phyloP scores from a whole-genome alignment of 2,797 vertebrate genomes.

The Bradypus variegatus region DNA sequence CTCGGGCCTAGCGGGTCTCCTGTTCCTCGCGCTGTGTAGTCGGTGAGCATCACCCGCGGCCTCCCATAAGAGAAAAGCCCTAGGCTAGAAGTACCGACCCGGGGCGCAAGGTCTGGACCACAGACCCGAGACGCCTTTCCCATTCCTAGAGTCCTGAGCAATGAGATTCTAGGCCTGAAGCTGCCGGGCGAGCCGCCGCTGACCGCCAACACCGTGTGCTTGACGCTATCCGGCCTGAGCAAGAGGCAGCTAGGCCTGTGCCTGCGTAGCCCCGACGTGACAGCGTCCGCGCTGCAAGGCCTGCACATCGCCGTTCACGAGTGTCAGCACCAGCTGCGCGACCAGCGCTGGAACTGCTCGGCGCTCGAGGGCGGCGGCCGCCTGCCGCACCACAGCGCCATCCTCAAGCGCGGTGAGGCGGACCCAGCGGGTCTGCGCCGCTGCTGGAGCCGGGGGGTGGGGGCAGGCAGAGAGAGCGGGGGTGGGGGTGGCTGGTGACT shows the following conservation, averaged over 20 bases:
- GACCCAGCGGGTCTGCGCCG: neutral
- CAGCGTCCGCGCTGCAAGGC: conserved; percentile 90
- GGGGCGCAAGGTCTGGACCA: neutral
- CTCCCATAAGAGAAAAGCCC: neutral
- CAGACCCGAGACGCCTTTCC: neutral
- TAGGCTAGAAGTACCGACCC: neutral
- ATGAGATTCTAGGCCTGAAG: conserved; percentile 91
- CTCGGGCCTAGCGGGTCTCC: conserved; percentile 59
- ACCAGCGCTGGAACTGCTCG: conserved; percentile 94
- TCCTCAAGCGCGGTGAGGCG: conserved; percentile 85
- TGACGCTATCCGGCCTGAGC: conserved; percentile 86
- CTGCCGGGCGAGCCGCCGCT: conserved; percentile 87
- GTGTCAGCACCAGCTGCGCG: conserved; percentile 88
- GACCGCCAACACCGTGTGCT: conserved; percentile 89
- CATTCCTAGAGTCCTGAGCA: conserved; percentile 81
- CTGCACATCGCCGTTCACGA: conserved; percentile 91
- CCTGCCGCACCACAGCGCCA: conserved; percentile 84
- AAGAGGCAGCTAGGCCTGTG: conserved; percentile 91
- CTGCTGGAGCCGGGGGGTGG: neutral
- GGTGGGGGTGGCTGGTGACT: neutral
- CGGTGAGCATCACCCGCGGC: conserved; percentile 54
- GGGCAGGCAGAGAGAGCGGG: conserved; percentile 18
- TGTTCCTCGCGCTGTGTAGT: conserved; percentile 66
- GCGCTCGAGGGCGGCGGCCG: conserved; percentile 83
- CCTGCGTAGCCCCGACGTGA: conserved; percentile 88